Base-by-base conservation (phyloP, 2,888 invertebrate species). In the Caradrina clavipalpis region DNA sequence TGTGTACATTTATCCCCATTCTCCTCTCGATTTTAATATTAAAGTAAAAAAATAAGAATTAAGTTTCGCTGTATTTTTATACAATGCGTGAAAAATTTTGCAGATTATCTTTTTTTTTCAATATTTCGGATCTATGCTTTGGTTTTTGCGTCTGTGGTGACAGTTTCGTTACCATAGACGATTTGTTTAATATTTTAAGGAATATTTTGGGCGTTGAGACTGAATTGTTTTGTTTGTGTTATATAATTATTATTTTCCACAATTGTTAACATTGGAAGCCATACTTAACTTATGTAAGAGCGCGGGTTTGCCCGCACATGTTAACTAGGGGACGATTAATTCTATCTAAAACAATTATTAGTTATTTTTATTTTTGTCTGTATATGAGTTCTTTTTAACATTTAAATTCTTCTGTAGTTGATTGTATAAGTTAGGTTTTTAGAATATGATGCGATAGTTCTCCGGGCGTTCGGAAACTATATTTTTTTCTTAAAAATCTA, bases 181-280 rank as follows among this genome's bases (percentile, higher is more conserved):
- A 90, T 90, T 93, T 94, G 93, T 89, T 89, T 92, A 91, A 90
- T 92, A 87, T 91, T 89, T 93, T 94, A 84, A 83, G 83, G 79
- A 78, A 84, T 84, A 84, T 84, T 90, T 95, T 92, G 91, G 94
- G 93, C 93, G 95, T 95, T 95, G 95, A 95, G 96, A 96, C 95
- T 96, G 96, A 95, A 91, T 95, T 95, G 95, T 95, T 95, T 95
- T 95, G 95, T 95, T 95, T 95, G 92, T 94, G 94, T 95, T 95
- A 93, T 94, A 92, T 92, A 80, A 84, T 84, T 91, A 94, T 95
- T 95, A 94, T 94, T 95, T 95, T 91, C 91, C 91, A 89, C 84
- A 78, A 82, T 85, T 85, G 84, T 86, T 86, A 85, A 85, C 84
- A 85, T 85, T 85, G 81, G 79, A 84, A 88, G 88, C 88, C 88